Percentiles rank a stretch among this genome's conserved stretches.
Evolutionary conservation across 2,797 vertebrate genomes (phyloP).

Genomic region (Acrossocheilus fasciatus): DNA sequence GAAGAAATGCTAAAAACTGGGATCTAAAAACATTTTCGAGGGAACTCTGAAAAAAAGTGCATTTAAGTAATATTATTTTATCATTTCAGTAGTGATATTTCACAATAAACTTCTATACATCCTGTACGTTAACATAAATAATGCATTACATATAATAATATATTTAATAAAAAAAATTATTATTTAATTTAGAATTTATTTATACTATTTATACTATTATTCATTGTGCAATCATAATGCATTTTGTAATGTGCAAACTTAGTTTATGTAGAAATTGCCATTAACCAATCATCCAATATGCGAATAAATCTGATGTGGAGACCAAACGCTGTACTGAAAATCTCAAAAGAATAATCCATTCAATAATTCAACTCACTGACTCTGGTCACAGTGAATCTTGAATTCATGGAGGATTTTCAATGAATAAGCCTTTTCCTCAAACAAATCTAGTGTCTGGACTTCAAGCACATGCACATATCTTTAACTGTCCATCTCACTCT

Average conservation of each 20-base stretch:
- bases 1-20: background rate
- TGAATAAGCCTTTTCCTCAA: background rate
- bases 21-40: constrained; percentile 80
- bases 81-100: background rate
- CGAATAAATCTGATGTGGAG: background rate
- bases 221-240: background rate
- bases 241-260: background rate
- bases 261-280: too few relatives aligned
- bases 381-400: background rate
- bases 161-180: background rate
- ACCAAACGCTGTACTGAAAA: background rate
- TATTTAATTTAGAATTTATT: background rate
- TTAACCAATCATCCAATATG: too few relatives aligned
- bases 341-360: background rate
- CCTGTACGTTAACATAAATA: background rate
- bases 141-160: background rate
- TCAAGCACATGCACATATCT: background rate
- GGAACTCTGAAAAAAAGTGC: constrained; percentile 62
- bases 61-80: background rate
- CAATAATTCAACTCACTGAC: background rate
- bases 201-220: background rate
- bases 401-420: background rate
- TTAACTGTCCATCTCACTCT: background rate
- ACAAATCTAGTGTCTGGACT: background rate
- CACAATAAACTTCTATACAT: background rate